Percentiles rank a stretch among this genome's conserved stretches.
phyloP scores from a whole-genome alignment of 23 tunicate species.

The Corella eumyota region DNA sequence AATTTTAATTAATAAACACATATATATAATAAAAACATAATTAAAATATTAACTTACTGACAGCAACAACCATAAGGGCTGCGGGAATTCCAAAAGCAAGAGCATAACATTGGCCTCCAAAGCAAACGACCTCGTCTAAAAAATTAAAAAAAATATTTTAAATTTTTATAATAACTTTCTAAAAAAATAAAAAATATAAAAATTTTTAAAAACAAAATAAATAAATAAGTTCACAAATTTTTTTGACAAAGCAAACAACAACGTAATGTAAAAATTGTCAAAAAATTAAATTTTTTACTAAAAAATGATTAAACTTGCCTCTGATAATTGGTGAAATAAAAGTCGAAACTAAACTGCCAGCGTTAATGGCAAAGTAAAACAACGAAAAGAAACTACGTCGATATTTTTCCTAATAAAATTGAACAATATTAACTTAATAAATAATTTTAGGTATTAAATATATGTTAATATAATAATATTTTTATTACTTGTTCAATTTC shows the following conservation, averaged over 20 bases:
- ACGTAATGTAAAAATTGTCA: no score
- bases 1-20: neutral
- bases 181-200: neutral
- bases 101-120: conserved; percentile 95
- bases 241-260: neutral
- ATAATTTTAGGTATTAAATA: neutral
- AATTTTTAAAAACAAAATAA: neutral
- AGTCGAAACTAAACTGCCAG: conserved; percentile 95
- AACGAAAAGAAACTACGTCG: conserved; percentile 82
- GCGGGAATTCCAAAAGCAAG: conserved; percentile 97
- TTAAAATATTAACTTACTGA: conserved; percentile 37
- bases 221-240: neutral
- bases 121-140: conserved; percentile 80
- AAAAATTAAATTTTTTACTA: no score
- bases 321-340: conserved; percentile 92
- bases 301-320: no score
- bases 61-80: conserved; percentile 90
- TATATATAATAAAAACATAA: neutral
- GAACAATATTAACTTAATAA: neutral
- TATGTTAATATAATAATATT: neutral
- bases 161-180: neutral
- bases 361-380: conserved; percentile 98
- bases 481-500: conserved; percentile 65
- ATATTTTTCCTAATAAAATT: conserved; percentile 66
- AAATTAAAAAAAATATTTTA: neutral